Base-by-base conservation (phyloP, 2,113 vertebrate species). In the Axis porcinus region DNA sequence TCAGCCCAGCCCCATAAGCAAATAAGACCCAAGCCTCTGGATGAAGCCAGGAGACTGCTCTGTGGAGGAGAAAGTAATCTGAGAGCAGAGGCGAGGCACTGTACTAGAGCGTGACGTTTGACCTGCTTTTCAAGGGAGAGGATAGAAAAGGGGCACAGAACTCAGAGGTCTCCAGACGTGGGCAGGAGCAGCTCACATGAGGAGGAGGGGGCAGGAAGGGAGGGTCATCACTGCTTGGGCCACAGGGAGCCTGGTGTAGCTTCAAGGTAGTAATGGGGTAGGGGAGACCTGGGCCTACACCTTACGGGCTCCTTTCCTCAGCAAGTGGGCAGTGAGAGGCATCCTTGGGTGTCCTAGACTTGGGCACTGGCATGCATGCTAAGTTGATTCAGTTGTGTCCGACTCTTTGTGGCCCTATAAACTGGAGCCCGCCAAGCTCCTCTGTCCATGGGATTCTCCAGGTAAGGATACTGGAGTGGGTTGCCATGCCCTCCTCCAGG, bases 91-190 rank as follows among this genome's bases (percentile, higher is more conserved):
- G 8, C 40, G 86, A 58, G 50, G 27, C 0, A 52, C 2, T 1
- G 6, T 15, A 6, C 4, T 0, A 3, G 47, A 3, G 40, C 0
- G 0, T 4, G 8, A 14, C 2, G 27, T 16, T 9, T 30, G 47
- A 30, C 54, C 13, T 76, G 36, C 7, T n/a, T 54, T 84, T 43
- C 19, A 36, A 78, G 82, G 40, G 60, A 27, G 9, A 27, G n/a
- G 23, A 10, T 4, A 30, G 78, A 45, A 40, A 7, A 57, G n/a
- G 25, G 62, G 40, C 2, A 0, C 0, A 1, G n/a, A 60, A 4
- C 40, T 62, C 10, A 0, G 15, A 13, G 6, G 30, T 3, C 10
- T n/a, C 36, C 52, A 52, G 74, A 45, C 5, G 3, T 1, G 16
- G 54, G 58, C 9, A 17, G n/a, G 47, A 6, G 11, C 7, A 14